phyloP scores from a whole-genome alignment of 2,113 vertebrate species.

The Colius striatus region DNA sequence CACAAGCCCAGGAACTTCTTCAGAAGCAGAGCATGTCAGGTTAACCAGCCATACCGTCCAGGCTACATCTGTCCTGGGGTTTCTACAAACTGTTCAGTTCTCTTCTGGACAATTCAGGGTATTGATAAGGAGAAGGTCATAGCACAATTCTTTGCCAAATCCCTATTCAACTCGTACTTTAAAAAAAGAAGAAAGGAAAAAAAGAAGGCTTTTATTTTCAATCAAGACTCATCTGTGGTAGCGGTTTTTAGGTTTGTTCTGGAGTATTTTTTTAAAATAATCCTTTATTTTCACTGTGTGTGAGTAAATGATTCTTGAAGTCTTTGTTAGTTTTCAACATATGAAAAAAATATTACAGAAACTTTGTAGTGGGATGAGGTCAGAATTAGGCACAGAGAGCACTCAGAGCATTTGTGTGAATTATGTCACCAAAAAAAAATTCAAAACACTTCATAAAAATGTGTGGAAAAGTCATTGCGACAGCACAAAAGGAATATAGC shows the following conservation, averaged over 20 bases:
- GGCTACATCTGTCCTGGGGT: not conserved
- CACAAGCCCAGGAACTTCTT: not conserved
- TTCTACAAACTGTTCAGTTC: not conserved
- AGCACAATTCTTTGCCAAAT: not conserved
- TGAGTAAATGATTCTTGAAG: not conserved
- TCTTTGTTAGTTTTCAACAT: not conserved
- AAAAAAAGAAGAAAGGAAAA: not conserved
- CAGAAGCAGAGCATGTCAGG: fast-evolving
- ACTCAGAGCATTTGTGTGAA: not conserved
- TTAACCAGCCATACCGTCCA: not conserved
- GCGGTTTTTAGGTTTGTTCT: not conserved
- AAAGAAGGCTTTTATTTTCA: not conserved
- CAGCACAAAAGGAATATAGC: not conserved
- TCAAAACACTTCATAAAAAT: not conserved
- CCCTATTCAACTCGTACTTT: not conserved
- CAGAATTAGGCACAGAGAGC: not conserved
- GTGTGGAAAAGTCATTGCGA: not conserved
- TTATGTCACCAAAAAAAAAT: not conserved
- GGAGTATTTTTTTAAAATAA: not conserved
- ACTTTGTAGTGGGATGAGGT: not conserved
- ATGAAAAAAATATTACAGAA: not conserved
- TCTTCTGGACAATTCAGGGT: not conserved
- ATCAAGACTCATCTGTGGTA: not conserved
- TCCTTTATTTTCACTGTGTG: not conserved
- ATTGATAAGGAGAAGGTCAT: not conserved